Evolutionary conservation across 2,797 vertebrate species (phyloP), one percentile per base, ranked within the genome.

Genomic region (Anas capensis): DNA sequence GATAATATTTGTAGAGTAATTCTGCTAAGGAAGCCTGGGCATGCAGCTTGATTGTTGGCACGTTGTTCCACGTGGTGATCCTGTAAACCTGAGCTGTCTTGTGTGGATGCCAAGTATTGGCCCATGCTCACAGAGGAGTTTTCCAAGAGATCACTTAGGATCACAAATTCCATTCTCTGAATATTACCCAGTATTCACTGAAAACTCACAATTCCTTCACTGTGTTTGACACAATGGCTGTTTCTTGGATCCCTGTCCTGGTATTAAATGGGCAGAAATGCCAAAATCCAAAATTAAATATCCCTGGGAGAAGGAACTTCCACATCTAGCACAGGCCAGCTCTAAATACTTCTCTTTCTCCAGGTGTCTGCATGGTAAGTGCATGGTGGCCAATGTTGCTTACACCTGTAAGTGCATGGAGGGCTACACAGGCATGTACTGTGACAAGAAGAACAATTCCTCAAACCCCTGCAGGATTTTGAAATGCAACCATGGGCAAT

Each of bases 351-450:
- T 75, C 68, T 87, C 82, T 80, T 71, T 26, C 93, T 69, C 18
- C 97, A 99, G 99, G 97, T 99, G 99, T 95, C 96, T 98, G 76
- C 98, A 99, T 0, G 99, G 99, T 1, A 95, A 97, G 88, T 99
- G 99, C 70, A 91, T 98, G 36, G 98, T 97, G 0, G 97, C 98
- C 16, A 98, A 98, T 27, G 94, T 97, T 71, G 98, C 98, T 4
- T 99, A 99, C 94, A 97, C 97, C 72, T 99, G 99, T 93, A 98
- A 98, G 92, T 99, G 99, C 95, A 94, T 42, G 0, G 98, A 99
- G 68, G 99, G 99, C 96, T 99, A 98, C 72, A 96, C 97, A 7
- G 99, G 99, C 84, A 97, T 83, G 70, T 98, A 98, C 96, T 99
- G 99, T 11, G 99, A 99, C 91, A 97, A 95, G 86, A 98, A 96